Conservation (phyloP, 2,797 vertebrate species). For the Uromys caudimaculatus region DNA sequence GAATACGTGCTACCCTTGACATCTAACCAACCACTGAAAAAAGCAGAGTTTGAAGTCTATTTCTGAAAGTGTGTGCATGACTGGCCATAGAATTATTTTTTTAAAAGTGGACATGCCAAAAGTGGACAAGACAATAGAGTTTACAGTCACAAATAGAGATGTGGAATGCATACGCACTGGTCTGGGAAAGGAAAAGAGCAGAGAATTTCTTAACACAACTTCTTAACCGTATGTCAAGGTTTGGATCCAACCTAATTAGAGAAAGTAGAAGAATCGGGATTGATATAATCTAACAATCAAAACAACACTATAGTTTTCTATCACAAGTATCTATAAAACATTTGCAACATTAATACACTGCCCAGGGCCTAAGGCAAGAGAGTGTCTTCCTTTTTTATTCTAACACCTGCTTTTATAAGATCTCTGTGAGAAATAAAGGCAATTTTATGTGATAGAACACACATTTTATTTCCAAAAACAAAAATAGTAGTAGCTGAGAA, state of each 20-base stretch:
- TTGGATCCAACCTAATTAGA: background rate
- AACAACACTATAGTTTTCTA: background rate
- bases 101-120: background rate
- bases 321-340: background rate
- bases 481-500: background rate
- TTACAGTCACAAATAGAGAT: background rate
- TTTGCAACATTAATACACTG: background rate
- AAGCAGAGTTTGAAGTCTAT: background rate
- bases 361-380: conserved; percentile 39
- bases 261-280: background rate
- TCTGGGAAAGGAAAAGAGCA: background rate
- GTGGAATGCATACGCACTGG: background rate
- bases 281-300: background rate
- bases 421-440: background rate
- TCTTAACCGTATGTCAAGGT: background rate
- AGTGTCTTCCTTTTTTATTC: conserved; percentile 31
- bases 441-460: background rate
- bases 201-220: background rate
- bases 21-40: background rate
- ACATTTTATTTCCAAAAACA: conserved; percentile 22
- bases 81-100: conserved; percentile 7
- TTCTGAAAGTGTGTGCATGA: conserved; percentile 18
- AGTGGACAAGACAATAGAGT: background rate
- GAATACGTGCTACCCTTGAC: background rate
- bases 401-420: background rate